Percentiles rank a stretch among this genome's conserved stretches.
These are phyloP conservation scores for Mastomys coucha DNA, from an alignment of 2,113 vertebrate genomes.

Conservation along the genomic window DNA sequence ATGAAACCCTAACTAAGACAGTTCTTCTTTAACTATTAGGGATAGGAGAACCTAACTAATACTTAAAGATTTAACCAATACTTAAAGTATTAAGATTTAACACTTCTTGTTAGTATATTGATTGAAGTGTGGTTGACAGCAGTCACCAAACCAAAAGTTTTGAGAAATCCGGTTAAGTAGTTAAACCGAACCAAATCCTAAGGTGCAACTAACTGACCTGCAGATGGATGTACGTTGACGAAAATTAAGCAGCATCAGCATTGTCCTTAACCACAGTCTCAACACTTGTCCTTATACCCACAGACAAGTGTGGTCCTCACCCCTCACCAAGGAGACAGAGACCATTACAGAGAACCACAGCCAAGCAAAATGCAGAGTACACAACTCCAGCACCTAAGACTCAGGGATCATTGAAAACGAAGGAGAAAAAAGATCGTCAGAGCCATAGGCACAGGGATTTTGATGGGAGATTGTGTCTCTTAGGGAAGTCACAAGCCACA, in stretches of 20 bases:
- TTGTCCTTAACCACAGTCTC: not conserved
- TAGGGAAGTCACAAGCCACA: not conserved
- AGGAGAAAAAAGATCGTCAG: not conserved
- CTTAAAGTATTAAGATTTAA: too few species aligned
- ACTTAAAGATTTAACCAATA: not conserved
- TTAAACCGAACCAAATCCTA: not conserved
- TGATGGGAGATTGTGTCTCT: not conserved
- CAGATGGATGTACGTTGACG: not conserved
- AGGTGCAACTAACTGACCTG: not conserved
- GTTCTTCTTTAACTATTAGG: conserved; percentile 24
- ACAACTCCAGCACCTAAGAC: not conserved
- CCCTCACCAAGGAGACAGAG: not conserved
- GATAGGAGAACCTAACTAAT: not conserved
- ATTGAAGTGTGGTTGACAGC: not conserved
- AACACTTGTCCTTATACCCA: not conserved
- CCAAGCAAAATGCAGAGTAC: not conserved
- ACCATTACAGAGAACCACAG: not conserved
- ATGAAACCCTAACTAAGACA: not conserved
- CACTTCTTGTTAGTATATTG: not conserved
- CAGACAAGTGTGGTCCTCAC: not conserved
- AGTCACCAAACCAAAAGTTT: not conserved
- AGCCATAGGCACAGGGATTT: not conserved
- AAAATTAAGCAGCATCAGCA: not conserved
- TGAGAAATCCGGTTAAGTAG: conserved; percentile 26
- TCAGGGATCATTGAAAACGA: not conserved